Base-by-base conservation (phyloP, 1,140 invertebrate species). In the Lethrus apterus region DNA sequence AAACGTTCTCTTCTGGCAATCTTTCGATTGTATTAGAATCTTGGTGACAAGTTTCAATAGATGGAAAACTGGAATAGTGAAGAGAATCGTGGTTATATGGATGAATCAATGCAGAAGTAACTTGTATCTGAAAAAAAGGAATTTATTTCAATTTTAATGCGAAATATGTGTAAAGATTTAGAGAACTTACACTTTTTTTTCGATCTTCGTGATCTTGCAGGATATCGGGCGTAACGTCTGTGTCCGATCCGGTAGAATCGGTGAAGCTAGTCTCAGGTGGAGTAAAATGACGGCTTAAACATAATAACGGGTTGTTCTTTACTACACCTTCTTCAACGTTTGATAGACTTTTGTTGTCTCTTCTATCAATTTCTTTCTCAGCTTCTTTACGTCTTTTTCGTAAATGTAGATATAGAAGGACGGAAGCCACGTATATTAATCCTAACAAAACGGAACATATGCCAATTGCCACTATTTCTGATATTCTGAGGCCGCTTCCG, bases 381-480 rank as follows among this genome's bases (percentile, higher is more conserved):
- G 29, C 43, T 15, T 34, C 58, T 38, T 55, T 63, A 19, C 65
- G 61, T 46, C 59, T n/a, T 54, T 65, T 49, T 44, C 57, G 42
- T 46, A 84, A 76, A 55, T 86, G 83, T 4, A 92, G 62, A 58
- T 88, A 91, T 0, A 89, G 70, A 14, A 87, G 81, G 3, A 91
- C 80, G 9, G 86, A 88, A 0, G 84, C 80, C 2, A 90, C 79
- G 56, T 91, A 92, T 51, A 89, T 84, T 9, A 91, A 67, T 0
- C 86, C 86, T 3, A 92, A 68, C 2, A 89, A 69, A 21, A 89
- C 70, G 1, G 85, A 84, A 51, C 84, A 86, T 7, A 89, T 73
- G 8, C 83, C 87, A 32, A 92, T 88, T 0, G 86, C 84, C 0
- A 88, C 74, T 52, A 88, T 89, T 62, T 90, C 86, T 1, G 78